Conservation (phyloP, 2,113 vertebrate species). For the Cinclus cinclus region DNA sequence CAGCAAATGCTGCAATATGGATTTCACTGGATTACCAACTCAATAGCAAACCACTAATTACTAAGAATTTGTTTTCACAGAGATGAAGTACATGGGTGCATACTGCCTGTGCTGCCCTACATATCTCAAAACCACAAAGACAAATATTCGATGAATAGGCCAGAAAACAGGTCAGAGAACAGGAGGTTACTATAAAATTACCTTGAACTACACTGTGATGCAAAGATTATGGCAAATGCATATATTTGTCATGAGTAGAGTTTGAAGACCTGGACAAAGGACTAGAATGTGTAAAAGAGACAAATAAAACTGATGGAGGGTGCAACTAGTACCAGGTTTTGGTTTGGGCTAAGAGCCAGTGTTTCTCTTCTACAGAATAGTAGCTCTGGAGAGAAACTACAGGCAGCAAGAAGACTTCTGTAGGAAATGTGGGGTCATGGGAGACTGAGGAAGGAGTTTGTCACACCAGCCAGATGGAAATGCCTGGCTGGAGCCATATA, state of each 20-base stretch:
- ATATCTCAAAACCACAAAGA: constrained; percentile 17
- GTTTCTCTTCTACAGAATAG: neutral
- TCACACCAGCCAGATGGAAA: neutral
- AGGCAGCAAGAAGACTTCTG: neutral
- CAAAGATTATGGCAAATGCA: neutral
- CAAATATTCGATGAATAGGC: neutral
- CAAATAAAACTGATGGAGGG: neutral
- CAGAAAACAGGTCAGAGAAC: constrained; percentile 12
- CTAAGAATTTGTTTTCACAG: constrained; percentile 23
- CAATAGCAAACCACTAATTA: constrained; percentile 44
- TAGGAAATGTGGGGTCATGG: neutral
- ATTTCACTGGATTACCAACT: constrained; percentile 2
- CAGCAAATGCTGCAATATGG: neutral
- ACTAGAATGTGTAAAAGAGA: neutral
- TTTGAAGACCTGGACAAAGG: neutral
- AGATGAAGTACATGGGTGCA: neutral
- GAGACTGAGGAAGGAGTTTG: neutral
- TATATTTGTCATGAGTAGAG: neutral
- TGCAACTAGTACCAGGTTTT: neutral
- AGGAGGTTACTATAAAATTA: neutral
- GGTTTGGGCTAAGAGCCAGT: neutral
- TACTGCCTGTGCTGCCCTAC: neutral
- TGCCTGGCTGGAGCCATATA: neutral
- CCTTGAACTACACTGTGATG: neutral
- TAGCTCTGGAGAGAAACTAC: neutral